Evolutionary conservation across 2,888 invertebrate genomes (phyloP).

Genomic region (Philereme transversata): DNA sequence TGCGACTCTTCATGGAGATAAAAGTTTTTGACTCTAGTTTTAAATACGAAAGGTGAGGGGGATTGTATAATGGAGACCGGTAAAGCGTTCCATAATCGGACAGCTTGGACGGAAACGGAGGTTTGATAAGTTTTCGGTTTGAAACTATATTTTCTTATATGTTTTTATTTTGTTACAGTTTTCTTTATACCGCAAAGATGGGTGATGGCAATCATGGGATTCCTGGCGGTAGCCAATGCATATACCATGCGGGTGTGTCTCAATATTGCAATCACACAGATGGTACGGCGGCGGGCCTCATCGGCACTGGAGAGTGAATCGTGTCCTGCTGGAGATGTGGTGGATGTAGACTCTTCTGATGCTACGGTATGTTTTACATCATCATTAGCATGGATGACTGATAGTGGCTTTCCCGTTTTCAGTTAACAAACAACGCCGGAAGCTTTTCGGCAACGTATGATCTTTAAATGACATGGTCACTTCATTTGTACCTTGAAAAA

Average conservation of each 20-base stretch:
- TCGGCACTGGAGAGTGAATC: constrained; percentile 62
- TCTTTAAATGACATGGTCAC: too few species aligned
- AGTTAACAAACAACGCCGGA: too few species aligned
- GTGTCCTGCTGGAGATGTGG: constrained; percentile 58
- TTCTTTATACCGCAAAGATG: constrained; percentile 88
- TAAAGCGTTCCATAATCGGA: too few species aligned
- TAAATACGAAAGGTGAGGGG: too few species aligned
- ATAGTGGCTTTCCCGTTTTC: neutral
- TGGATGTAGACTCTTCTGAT: constrained; percentile 38
- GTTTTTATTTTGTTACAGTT: constrained; percentile 64
- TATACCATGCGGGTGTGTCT: constrained; percentile 90
- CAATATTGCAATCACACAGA: constrained; percentile 89
- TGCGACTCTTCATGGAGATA: too few species aligned
- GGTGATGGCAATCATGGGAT: constrained; percentile 89
- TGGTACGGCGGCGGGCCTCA: constrained; percentile 75
- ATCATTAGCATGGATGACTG: neutral
- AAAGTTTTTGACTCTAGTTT: too few species aligned
- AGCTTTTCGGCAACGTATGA: too few species aligned
- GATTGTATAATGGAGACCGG: too few species aligned
- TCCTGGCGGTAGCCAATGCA: constrained; percentile 88
- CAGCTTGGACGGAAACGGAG: too few species aligned
- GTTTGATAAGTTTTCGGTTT: too few species aligned
- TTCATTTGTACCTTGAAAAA: too few species aligned
- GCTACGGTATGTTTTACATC: constrained; percentile 53
- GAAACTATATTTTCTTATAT: too few species aligned